Evolutionary conservation across 2,797 vertebrate species (phyloP).

Genomic region (Anguilla anguilla): DNA sequence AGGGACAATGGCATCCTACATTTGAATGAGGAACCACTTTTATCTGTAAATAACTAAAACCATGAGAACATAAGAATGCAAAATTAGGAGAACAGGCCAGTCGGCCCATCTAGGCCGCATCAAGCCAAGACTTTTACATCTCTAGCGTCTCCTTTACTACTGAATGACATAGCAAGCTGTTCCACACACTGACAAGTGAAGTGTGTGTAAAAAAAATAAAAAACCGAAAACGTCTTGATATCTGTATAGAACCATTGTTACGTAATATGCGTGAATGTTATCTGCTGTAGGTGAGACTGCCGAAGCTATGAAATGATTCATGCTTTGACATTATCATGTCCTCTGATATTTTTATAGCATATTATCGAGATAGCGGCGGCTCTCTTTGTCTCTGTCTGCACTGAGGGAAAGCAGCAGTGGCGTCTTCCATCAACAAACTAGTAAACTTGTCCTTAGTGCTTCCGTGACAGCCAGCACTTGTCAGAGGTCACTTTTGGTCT

Average conservation of each 20-base stretch:
- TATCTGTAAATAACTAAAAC: neutral
- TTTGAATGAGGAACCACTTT: neutral
- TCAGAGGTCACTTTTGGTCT: neutral
- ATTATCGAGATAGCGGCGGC: neutral
- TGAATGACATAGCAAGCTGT: no score
- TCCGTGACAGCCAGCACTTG: neutral
- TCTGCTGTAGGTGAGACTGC: neutral
- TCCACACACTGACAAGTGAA: no score
- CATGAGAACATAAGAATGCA: no score
- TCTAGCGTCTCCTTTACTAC: no score
- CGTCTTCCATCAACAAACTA: neutral
- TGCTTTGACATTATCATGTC: neutral
- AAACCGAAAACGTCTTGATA: no score
- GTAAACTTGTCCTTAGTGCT: neutral
- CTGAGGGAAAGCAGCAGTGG: neutral
- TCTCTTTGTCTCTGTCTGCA: neutral
- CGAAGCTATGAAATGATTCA: neutral
- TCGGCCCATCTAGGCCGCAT: no score
- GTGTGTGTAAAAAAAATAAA: no score
- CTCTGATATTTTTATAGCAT: neutral
- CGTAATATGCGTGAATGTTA: neutral
- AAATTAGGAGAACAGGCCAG: no score
- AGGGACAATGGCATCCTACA: neutral
- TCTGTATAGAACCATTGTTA: neutral
- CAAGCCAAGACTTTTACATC: no score